Conservation (phyloP, 2,113 vertebrate species). For the Otis tarda region DNA sequence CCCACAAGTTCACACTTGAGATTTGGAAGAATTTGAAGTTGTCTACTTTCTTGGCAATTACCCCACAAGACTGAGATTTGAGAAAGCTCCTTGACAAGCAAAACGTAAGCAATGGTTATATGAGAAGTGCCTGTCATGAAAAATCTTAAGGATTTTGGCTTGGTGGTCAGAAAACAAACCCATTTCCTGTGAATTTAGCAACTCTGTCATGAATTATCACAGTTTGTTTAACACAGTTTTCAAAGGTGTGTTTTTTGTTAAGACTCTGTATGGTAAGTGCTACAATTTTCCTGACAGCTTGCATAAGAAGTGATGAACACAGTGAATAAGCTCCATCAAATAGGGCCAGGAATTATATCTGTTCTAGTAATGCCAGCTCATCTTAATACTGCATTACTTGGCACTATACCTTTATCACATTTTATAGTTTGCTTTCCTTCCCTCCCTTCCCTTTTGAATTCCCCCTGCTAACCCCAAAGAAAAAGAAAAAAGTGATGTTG, state of each 20-base stretch:
- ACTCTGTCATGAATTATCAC: constrained; percentile 65
- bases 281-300: constrained; percentile 65
- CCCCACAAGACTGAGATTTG: neutral
- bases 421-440: neutral
- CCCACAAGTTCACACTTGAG: neutral
- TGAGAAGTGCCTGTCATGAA: constrained; percentile 42
- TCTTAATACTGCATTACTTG: constrained; percentile 37
- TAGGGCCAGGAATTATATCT: constrained; percentile 51
- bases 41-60: constrained; percentile 50
- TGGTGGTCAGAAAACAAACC: constrained; percentile 49
- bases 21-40: constrained; percentile 10
- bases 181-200: constrained; percentile 57
- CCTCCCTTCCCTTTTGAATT: neutral
- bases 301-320: constrained; percentile 64
- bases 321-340: constrained; percentile 59
- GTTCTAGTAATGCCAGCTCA: constrained; percentile 36
- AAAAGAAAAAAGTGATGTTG: neutral
- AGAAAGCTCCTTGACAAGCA: constrained; percentile 39
- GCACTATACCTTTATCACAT: constrained; percentile 38
- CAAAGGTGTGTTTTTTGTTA: constrained; percentile 65
- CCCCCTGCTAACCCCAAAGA: rapidly evolving
- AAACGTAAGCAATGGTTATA: constrained; percentile 32
- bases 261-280: constrained; percentile 51
- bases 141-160: constrained; percentile 59
- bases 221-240: constrained; percentile 65